These are phyloP conservation scores for Frankliniella fusca DNA, from an alignment of 2,888 invertebrate species.

Conservation along the genomic window DNA sequence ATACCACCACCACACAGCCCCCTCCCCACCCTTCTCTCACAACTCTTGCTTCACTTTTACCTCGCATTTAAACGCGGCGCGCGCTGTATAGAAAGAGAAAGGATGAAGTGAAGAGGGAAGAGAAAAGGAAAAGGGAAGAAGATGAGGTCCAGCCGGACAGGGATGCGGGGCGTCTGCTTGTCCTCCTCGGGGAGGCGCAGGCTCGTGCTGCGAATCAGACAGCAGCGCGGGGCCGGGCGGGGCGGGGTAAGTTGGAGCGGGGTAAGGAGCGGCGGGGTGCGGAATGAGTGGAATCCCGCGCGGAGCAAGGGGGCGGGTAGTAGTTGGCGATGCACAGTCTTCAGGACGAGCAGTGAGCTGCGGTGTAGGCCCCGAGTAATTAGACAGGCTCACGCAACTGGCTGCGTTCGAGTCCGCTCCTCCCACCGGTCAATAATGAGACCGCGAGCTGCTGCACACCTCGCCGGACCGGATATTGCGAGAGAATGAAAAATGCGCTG, in stretches of 20 bases:
- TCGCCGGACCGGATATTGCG: no score
- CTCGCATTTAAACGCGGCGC: background rate
- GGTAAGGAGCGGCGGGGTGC: background rate
- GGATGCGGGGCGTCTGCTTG: background rate
- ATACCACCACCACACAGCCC: background rate
- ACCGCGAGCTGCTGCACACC: no score
- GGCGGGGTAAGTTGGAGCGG: background rate
- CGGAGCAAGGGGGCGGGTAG: background rate
- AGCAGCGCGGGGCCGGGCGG: background rate
- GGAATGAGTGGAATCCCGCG: background rate
- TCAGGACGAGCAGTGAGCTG: background rate
- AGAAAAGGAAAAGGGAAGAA: background rate
- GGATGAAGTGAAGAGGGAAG: background rate
- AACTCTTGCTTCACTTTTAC: no score
- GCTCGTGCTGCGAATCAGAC: background rate
- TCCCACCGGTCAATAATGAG: background rate
- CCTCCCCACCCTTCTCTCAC: background rate
- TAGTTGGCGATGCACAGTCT: no score
- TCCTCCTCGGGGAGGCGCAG: background rate
- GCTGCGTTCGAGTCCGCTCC: background rate
- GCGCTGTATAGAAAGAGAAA: no score
- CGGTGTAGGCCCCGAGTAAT: background rate
- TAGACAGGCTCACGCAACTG: slow-evolving; percentile 2
- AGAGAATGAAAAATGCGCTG: no score
- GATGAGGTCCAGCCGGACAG: background rate